Base-by-base conservation (phyloP, 92 coral and sea anemone genomes). In the Zoanthus solanderi region DNA sequence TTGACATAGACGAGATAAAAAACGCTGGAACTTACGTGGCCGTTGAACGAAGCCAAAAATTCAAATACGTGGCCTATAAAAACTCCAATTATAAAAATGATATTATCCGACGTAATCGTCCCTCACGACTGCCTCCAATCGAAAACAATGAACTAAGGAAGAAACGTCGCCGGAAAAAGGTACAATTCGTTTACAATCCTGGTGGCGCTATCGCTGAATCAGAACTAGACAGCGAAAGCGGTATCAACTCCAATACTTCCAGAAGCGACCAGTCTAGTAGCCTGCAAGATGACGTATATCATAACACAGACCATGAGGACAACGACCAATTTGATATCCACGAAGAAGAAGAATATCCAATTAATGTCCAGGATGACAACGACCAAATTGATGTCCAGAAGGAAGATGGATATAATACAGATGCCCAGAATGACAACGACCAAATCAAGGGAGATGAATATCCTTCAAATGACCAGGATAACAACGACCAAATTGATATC, bases 31-130 rank as follows among this genome's bases (percentile, higher is more conserved):
- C 72, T 2, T 90, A 90, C 53, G 92, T 90, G 14, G 92, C 90
- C 4, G 77, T 86, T 37, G 90, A 90, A 78, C 53, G 92, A 44
- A 90, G 92, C 12, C 81, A 89, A 30, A 48, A 90, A 31, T 93
- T 91, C 75, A 93, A 90, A 72, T 71, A 84, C 45, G 89, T 92
- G 15, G 89, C 80, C 58, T 93, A 91, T 72, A 85, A 54, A 16
- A 79, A 78, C 48, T 68, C 45, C 44, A 2, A 3, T 44, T 76
- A 42, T 3, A n/a, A 57, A 3, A 16, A 7, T 45, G 56, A 23
- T 15, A 8, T 28, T n/a, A 7, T 73, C 28, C 78, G 45, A 23
- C 78, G 78, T 5, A 73, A 46, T n/a, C 78, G 5, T 7, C 78
- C 78, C 12, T 46, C n/a, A 44, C 78, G 48, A 45, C 52, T 73